phyloP scores from a whole-genome alignment of 2,797 vertebrate species.

The Natrix natrix region DNA sequence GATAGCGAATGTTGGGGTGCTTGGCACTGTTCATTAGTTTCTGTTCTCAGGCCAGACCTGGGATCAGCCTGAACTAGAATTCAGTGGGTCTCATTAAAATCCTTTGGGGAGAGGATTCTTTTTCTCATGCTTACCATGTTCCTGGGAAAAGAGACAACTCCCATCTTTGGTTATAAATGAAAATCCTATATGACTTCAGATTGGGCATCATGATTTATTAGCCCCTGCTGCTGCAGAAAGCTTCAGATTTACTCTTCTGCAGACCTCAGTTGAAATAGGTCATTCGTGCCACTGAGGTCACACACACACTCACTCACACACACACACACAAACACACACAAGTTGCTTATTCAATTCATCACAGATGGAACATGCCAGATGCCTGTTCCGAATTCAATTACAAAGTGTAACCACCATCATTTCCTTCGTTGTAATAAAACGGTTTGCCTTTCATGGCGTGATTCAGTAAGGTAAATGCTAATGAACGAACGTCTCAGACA shows the following conservation, averaged over 20 bases:
- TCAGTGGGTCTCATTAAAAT: not conserved
- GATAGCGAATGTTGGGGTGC: not conserved
- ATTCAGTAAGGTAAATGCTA: constrained; percentile 63
- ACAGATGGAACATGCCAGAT: constrained; percentile 66
- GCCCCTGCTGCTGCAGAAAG: constrained; percentile 52
- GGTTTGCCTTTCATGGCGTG: constrained; percentile 71
- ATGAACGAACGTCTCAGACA: constrained; percentile 69
- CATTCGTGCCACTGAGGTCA: constrained; percentile 23
- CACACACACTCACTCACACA: too few species aligned
- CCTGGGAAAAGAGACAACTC: not conserved
- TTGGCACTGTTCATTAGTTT: not conserved
- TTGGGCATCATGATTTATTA: constrained; percentile 75
- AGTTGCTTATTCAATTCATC: constrained; percentile 34
- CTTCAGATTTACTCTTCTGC: constrained; percentile 44
- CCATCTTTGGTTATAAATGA: not conserved
- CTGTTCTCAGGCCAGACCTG: not conserved
- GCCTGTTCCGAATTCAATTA: constrained; percentile 77
- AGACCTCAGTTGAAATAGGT: constrained; percentile 44
- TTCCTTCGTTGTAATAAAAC: constrained; percentile 72
- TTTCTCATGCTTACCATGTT: not conserved
- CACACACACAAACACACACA: not conserved
- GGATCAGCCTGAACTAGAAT: not conserved
- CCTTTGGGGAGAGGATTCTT: not conserved
- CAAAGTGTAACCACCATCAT: constrained; percentile 59
- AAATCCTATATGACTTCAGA: not conserved